Percentiles rank a stretch among this genome's conserved stretches.
Conservation (phyloP, 2,888 invertebrate species). For the Pachliopta kotzebuea region DNA sequence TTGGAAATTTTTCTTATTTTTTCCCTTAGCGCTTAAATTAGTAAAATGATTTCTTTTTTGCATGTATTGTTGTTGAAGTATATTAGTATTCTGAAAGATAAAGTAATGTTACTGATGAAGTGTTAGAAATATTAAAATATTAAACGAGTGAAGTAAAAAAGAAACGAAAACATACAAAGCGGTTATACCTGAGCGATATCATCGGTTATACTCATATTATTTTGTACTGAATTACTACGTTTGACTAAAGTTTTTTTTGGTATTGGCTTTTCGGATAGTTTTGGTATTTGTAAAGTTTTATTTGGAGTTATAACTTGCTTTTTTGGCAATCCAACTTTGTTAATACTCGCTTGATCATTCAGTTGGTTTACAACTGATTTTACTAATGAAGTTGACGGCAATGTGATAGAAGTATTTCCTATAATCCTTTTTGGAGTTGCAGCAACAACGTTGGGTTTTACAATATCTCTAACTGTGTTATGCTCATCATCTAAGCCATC, state of each 20-base stretch:
- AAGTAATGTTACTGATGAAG: constrained; percentile 63
- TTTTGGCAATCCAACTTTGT: constrained; percentile 64
- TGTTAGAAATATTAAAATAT: constrained; percentile 37
- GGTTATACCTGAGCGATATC: constrained; percentile 71
- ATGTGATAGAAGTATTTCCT: constrained; percentile 45
- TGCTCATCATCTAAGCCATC: constrained; percentile 39
- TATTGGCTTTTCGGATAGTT: constrained; percentile 70
- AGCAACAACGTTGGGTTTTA: constrained; percentile 71
- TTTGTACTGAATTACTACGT: constrained; percentile 72
- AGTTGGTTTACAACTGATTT: constrained; percentile 67
- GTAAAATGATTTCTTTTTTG: constrained; percentile 80
- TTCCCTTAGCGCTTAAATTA: constrained; percentile 72
- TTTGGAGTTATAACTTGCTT: constrained; percentile 71
- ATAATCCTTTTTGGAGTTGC: constrained; percentile 65
- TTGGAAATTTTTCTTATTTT: constrained; percentile 83
- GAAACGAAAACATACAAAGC: constrained; percentile 50
- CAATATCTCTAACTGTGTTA: constrained; percentile 37
- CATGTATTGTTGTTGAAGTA: constrained; percentile 79
- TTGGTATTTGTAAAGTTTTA: constrained; percentile 76
- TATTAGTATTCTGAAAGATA: constrained; percentile 83
- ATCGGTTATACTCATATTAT: constrained; percentile 53
- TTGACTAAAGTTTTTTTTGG: constrained; percentile 68
- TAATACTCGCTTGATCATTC: constrained; percentile 60
- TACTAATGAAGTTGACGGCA: constrained; percentile 71
- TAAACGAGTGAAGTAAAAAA: constrained; percentile 29